Base-by-base conservation (phyloP, 2,888 invertebrate genomes). In the Cheiracanthium punctorium region DNA sequence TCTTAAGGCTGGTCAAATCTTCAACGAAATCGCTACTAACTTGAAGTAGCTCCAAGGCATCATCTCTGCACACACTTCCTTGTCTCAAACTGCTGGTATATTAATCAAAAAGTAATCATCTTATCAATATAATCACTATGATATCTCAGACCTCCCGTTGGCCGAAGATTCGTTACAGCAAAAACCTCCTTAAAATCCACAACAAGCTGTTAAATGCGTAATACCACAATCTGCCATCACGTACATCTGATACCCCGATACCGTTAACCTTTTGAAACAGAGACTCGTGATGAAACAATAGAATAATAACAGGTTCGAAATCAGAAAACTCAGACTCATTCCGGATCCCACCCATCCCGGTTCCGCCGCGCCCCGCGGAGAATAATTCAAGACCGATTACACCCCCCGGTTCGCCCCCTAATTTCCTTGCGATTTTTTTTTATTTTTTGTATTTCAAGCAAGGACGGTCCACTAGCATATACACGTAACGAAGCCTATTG, bases 211-310 rank as follows among this genome's bases (percentile, higher is more conserved):
- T 58, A 58, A 58, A 24, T 58, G 24, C 58, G 24, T 58, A 58
- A 58, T 58, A 58, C 24, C 24, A 24, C 58, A 58, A 58, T 24
- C 24, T 24, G 4, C 24, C 24, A 58, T 58, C 58, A 58, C 58
- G 58, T 58, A 20, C 24, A 24, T 58, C 58, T 58, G 58, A 58
- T 58, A 58, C 12, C 58, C 4, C 58, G 58, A 58, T 58, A 58
- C 58, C 58, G 58, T 58, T 58, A 58, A 58, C 58, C 58, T 58
- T n/a, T n/a, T 58, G 24, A 20, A 58, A 58, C 58, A 20, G 58
- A 58, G 4, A 58, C 7, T 58, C 77, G 82, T 77, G 82, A 82
- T 43, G 82, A 82, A 82, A 82, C 82, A 82, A 82, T 82, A 72
- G 82, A 82, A 77, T 77, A 82, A 73, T 72, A 37, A 29, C 28